Evolutionary conservation across 2,113 vertebrate genomes (phyloP), one percentile per base, ranked within the genome.

Genomic region (Nipponia nippon): DNA sequence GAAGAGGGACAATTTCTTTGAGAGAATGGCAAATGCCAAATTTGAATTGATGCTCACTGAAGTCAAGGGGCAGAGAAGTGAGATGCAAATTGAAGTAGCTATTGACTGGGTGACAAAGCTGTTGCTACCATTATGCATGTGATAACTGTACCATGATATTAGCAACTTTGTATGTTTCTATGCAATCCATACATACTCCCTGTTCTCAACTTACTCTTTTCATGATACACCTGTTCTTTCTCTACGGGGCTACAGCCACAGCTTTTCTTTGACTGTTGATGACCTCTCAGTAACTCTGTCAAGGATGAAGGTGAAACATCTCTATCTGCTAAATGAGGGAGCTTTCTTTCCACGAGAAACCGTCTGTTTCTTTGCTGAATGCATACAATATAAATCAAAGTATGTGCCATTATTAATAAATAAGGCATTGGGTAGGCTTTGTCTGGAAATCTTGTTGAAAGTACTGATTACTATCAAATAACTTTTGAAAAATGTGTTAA

Each of bases 311-410:
- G 93, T 94, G 81, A 79, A 96, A 92, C 78, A 69, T 95, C 90
- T 96, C 91, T 58, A 97, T 93, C 90, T 2, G 14, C 83, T 83
- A 91, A 94, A 93, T 83, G 85, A 96, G 84, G 84, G 77, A 95
- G 50, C 80, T 83, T 77, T 34, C 81, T 90, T 72, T 61, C 67
- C 94, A 55, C 62, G 47, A 73, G 92, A 86, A 86, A 83, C 36
- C 36, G 58, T 40, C 70, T 92, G 87, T 75, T 93, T 40, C 90
- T 92, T 49, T 91, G 90, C 90, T 87, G 92, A 82, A 89, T 94
- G 92, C 96, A 97, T 98, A 93, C 96, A 97, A 97, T 97, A 98
- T 97, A 97, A 97, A 97, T 98, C 97, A 98, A 98, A 98, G 91
- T n/a, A 58, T 72, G 67, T 72, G 73, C 59, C 55, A 63, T 95